phyloP scores from a whole-genome alignment of 2,797 vertebrate genomes.

The Mormyrus proboscirostris region DNA sequence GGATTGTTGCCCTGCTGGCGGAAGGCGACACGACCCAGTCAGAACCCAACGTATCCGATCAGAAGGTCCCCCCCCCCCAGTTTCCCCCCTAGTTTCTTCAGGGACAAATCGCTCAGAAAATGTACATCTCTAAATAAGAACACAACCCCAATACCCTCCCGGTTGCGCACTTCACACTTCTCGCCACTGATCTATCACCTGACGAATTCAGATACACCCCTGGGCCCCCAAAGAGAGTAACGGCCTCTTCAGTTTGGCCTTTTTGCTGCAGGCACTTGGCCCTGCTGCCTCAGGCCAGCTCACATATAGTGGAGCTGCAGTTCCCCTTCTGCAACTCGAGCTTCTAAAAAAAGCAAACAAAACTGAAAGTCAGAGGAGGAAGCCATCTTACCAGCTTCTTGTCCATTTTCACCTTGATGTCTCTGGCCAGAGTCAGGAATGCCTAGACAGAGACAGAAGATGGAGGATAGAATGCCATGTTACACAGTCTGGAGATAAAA shows the following conservation, averaged over 20 bases:
- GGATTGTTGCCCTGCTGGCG: slow-evolving; percentile 86
- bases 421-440: slow-evolving; percentile 92
- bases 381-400: slow-evolving; percentile 82
- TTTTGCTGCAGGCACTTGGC: not conserved
- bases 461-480: not conserved
- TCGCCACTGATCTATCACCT: not conserved
- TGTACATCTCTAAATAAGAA: not conserved
- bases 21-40: not conserved
- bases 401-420: slow-evolving; percentile 99
- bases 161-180: not conserved
- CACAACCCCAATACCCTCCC: not conserved
- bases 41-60: not conserved
- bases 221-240: not conserved
- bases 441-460: slow-evolving; percentile 59
- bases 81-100: not conserved
- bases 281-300: not conserved
- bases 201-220: not conserved
- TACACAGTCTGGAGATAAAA: not conserved
- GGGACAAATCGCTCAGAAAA: not conserved
- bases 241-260: not conserved
- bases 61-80: not conserved
- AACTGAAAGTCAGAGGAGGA: not conserved
- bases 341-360: not conserved
- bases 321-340: not conserved
- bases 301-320: not conserved